phyloP scores from a whole-genome alignment of 1,140 invertebrate species.

The Meloidogyne floridensis region DNA sequence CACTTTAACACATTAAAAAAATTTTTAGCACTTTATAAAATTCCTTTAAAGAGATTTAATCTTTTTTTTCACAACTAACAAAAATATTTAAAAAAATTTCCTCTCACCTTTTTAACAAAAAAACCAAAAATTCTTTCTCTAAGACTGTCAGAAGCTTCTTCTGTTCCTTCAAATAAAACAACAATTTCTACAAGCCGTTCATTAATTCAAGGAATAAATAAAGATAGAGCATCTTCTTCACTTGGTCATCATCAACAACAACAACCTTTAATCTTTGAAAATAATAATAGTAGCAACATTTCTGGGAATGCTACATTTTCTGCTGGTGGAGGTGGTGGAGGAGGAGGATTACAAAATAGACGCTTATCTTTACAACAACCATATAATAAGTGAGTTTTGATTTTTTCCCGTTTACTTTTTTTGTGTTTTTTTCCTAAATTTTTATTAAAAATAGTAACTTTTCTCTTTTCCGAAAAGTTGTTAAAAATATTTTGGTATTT shows the following conservation, averaged over 20 bases:
- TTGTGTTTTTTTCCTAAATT: neutral
- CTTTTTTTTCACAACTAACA: neutral
- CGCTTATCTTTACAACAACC: neutral
- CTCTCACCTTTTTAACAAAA: neutral
- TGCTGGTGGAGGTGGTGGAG: neutral
- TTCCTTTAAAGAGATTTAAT: neutral
- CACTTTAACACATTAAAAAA: neutral
- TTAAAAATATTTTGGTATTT: too few species aligned
- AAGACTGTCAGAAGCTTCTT: neutral
- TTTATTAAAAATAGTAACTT: neutral
- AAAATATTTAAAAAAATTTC: neutral
- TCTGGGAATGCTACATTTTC: too few species aligned
- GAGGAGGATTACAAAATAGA: conserved; percentile 3
- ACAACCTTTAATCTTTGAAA: neutral
- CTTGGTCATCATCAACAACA: neutral
- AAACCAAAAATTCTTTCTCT: neutral
- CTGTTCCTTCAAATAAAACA: neutral
- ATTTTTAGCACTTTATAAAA: too few species aligned
- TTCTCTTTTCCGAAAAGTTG: too few species aligned
- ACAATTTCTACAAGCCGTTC: neutral
- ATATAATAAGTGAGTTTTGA: conserved; percentile 7
- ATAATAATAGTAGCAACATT: neutral
- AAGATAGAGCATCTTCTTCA: neutral
- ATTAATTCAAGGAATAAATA: neutral
- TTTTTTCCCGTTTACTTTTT: neutral